Base-by-base conservation (phyloP, 2,113 vertebrate genomes). In the Zeus faber region DNA sequence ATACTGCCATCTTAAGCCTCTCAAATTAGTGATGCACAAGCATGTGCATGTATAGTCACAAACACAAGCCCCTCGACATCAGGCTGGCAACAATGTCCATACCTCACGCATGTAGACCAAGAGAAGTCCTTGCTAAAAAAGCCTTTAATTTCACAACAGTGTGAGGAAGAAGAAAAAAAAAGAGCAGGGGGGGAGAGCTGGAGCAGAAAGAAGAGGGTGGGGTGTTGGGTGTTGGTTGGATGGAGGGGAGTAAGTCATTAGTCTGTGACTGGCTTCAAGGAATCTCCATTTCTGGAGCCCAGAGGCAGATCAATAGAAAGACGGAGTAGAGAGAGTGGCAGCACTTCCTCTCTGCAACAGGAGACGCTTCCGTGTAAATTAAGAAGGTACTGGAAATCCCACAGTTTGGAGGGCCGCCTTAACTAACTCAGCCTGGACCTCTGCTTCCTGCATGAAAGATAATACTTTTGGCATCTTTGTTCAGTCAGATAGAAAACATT, bases 81-180 rank as follows among this genome's bases (percentile, higher is more conserved):
- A 24, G 7, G 25, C 62, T 47, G 23, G 48, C 43, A 62, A 58
- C 57, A 41, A 70, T 58, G 44, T 50, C 54, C 22, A 49, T 55
- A 62, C 46, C 53, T 35, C 65, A 35, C 0, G 48, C 62, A 62
- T 61, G 50, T 49, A 55, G 54, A 60, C 70, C 46, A 64, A 67
- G 73, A 58, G 39, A 65, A 62, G 31, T 70, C 68, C 56, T 58
- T 51, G 18, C 45, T 20, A 64, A 60, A 72, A 70, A 76, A 61
- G 51, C 70, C 63, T 76, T 76, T 82, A 74, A 81, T 81, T 74
- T 81, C 67, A 85, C 79, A 76, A 84, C 60, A 55, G 67, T 54
- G 58, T 62, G 62, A 43, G 43, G 52, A 47, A 54, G 11, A n/a
- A n/a, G n/a, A n/a, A 47, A 49, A 48, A 60, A 60, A 55, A 70